These are phyloP conservation scores for Typhlichthys subterraneus DNA, from an alignment of 2,797 vertebrate genomes.

Conservation along the genomic window DNA sequence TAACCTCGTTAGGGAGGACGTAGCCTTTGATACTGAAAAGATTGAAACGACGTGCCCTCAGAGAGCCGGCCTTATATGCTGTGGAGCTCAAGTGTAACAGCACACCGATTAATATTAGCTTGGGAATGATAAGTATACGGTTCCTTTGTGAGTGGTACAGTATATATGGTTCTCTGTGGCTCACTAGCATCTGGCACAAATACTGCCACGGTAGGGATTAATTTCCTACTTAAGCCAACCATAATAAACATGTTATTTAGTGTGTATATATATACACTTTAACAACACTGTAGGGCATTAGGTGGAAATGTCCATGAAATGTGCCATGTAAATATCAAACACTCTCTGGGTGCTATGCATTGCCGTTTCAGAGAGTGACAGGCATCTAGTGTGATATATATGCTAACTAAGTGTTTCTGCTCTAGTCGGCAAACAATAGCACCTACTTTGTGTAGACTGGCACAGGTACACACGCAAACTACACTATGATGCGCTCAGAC, in stretches of 20 bases:
- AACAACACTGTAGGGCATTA: too few relatives aligned
- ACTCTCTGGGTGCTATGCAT: background rate
- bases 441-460: background rate
- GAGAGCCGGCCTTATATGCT: conserved; percentile 53
- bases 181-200: conserved; percentile 6
- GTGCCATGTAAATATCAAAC: background rate
- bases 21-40: conserved; percentile 73
- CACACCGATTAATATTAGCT: conserved; percentile 35
- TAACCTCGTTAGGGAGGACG: conserved; percentile 80
- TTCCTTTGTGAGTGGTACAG: conserved; percentile 28
- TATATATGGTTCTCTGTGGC: conserved; percentile 32
- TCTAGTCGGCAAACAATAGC: conserved; percentile 2
- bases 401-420: background rate
- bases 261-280: too few relatives aligned
- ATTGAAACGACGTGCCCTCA: conserved; percentile 69
- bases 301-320: too few relatives aligned
- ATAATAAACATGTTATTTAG: background rate
- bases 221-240: conserved; percentile 8
- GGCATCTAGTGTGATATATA: background rate
- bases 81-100: conserved; percentile 35
- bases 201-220: conserved; percentile 19
- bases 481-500: conserved; percentile 1
- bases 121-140: conserved; percentile 12
- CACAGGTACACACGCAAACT: background rate
- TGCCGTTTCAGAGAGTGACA: background rate